Evolutionary conservation across 2,888 invertebrate genomes (phyloP), one percentile per base, ranked within the genome.

Genomic region (Xestia ashworthii): DNA sequence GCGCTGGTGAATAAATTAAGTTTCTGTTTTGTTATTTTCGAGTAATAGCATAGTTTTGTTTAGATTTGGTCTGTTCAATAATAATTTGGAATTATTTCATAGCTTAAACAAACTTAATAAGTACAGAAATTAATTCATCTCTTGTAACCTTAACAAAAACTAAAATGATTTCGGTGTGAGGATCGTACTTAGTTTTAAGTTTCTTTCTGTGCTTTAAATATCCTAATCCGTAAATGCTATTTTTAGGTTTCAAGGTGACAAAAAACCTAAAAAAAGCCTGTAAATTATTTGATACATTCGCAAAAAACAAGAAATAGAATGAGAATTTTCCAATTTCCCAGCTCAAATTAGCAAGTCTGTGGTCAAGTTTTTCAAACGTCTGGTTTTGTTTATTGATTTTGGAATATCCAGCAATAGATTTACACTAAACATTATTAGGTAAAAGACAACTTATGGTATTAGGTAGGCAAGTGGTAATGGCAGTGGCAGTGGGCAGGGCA

Each of bases 1-100:
- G 86, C 83, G 83, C 70, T 86, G 89, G 89, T 88, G 90, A 92
- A 93, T 92, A 92, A 90, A 92, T 93, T 91, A 91, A 91, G 84
- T 78, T 53, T 76, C 83, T 78, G 89, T 91, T 90, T 91, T 92
- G 85, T 87, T 79, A 68, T 87, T 88, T 87, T 77, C 58, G 48
- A 76, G 74, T 55, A 50, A 44, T 65, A 50, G 9, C 16, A 50
- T 58, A 64, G 75, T 74, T 78, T 66, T 75, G 62, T 70, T 55
- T 46, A 32, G 16, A 55, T 68, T 78, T 60, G 12, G 12, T 50
- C 55, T 41, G 44, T 38, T 46, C 9, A 73, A 74, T 25, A 65
- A 9, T 65, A n/a, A 65, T 62, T 62, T 38, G 2, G 25, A 62
- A 62, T 62, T 25, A 25, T 25, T 60, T 32, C 8, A 16, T 16